Evolutionary conservation across 2,888 invertebrate genomes (phyloP), one percentile per base, ranked within the genome.

Genomic region (Melinaea marsaeus): DNA sequence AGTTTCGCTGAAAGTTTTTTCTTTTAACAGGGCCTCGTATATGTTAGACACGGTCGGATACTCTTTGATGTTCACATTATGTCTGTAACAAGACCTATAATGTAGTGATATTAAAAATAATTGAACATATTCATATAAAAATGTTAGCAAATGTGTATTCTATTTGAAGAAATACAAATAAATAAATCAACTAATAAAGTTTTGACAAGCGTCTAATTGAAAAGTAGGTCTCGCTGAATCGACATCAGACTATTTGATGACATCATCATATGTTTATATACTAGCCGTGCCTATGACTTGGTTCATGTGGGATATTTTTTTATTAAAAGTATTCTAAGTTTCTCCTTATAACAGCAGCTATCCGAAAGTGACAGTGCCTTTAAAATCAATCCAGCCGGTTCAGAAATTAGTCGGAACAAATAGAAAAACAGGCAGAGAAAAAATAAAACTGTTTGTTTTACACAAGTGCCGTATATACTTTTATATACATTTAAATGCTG

Each of bases 21-120:
- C 82, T 55, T 82, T 78, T 56, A 85, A 69, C 62, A 91, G 75
- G 34, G 71, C 76, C 47, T 81, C 74, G 72, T 84, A 88, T 2
- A 91, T 69, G 70, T 75, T 82, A 11, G 75, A 74, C 42, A 88
- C 70, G 13, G 76, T 85, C 13, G 85, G 83, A 67, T 82, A 88
- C 60, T 81, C 79, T 55, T 65, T 71, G 46, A 86, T 71, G 65
- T 81, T 80, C 64, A 89, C 64, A 57, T 79, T 73, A 66, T 80
- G 78, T 65, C 91, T 90, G 84, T 45, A 84, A 86, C 61, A 56
- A 74, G 64, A 63, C n/a, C 57, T 42, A 22, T 33, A 54, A 54
- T 13, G 13, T 13, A 54, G 22, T 22, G 22, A 22, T 22, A 22
- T 22, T 22, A 22, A 22, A 22, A 22, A 22, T 22, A 22, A 22